These are phyloP conservation scores for Pentamera pediparva DNA, from an alignment of 53 echinoderm and acorn worm genomes.

Conservation along the genomic window DNA sequence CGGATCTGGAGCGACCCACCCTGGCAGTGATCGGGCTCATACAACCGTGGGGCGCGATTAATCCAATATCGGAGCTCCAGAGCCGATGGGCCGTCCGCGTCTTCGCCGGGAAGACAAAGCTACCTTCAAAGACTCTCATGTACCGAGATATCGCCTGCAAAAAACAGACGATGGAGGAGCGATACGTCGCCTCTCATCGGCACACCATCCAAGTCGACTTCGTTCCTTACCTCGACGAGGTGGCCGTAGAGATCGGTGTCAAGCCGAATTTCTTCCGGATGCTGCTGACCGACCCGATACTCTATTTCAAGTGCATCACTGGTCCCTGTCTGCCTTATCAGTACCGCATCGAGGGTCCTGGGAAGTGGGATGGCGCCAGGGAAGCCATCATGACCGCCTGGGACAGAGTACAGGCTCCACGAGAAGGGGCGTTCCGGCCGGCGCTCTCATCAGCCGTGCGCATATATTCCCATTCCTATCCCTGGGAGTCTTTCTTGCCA, in stretches of 20 bases:
- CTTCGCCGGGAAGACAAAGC: conserved; percentile 58
- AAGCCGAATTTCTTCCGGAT: conserved; percentile 57
- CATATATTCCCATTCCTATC: too few species aligned
- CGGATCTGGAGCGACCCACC: conserved; percentile 54
- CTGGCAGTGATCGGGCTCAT: conserved; percentile 66
- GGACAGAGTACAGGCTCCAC: conserved; percentile 56
- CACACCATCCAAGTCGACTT: conserved; percentile 62
- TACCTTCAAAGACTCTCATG: conserved; percentile 54
- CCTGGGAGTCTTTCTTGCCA: too few species aligned
- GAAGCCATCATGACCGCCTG: conserved; percentile 65
- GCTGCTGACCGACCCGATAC: conserved; percentile 55
- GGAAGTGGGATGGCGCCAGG: conserved; percentile 69
- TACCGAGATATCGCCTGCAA: conserved; percentile 28
- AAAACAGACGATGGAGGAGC: conserved; percentile 47
- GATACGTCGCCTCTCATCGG: conserved; percentile 45
- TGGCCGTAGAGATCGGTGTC: conserved; percentile 65
- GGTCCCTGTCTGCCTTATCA: conserved; percentile 64
- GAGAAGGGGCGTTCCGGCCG: too few species aligned
- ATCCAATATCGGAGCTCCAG: conserved; percentile 75
- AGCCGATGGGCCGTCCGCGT: conserved; percentile 74
- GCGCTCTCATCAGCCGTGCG: too few species aligned
- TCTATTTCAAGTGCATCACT: conserved; percentile 50
- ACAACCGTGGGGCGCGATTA: conserved; percentile 52
- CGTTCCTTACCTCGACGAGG: conserved; percentile 53
- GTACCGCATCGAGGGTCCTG: conserved; percentile 85